Conservation (phyloP, 2,797 vertebrate genomes). For the Antennarius maculatus region DNA sequence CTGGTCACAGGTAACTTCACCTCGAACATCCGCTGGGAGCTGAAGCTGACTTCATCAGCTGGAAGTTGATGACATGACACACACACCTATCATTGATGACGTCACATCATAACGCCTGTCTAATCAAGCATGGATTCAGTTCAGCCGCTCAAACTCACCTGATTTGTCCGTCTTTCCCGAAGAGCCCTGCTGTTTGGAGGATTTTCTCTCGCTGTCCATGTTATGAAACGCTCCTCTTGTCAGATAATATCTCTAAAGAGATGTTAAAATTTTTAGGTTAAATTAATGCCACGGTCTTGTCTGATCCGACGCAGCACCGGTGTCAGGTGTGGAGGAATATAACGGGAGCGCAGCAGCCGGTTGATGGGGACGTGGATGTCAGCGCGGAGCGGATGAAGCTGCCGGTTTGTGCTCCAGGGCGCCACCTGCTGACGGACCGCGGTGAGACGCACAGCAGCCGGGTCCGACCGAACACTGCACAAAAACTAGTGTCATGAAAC, state of each 20-base stretch:
- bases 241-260: background rate
- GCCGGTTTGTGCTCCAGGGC: slow-evolving; percentile 10
- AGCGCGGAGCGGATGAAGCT: background rate
- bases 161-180: slow-evolving; percentile 53
- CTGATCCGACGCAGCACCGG: slow-evolving; percentile 8
- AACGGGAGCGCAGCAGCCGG: slow-evolving; percentile 4
- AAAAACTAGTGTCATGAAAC: too few species aligned
- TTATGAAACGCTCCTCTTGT: background rate
- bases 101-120: background rate
- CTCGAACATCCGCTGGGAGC: slow-evolving; percentile 1
- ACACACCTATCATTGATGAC: background rate
- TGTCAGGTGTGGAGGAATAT: background rate
- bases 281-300: background rate
- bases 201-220: slow-evolving; percentile 70
- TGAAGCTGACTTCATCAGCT: background rate
- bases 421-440: slow-evolving; percentile 62
- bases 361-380: slow-evolving; percentile 24
- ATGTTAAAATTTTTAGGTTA: background rate
- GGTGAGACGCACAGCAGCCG: too few species aligned
- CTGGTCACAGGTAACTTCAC: slow-evolving; percentile 13
- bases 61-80: background rate
- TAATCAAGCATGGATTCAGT: too few species aligned
- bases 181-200: slow-evolving; percentile 55
- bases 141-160: slow-evolving; percentile 38
- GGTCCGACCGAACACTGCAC: too few species aligned